Conservation (phyloP, 1,140 invertebrate species). For the Rhopalosiphum padi region DNA sequence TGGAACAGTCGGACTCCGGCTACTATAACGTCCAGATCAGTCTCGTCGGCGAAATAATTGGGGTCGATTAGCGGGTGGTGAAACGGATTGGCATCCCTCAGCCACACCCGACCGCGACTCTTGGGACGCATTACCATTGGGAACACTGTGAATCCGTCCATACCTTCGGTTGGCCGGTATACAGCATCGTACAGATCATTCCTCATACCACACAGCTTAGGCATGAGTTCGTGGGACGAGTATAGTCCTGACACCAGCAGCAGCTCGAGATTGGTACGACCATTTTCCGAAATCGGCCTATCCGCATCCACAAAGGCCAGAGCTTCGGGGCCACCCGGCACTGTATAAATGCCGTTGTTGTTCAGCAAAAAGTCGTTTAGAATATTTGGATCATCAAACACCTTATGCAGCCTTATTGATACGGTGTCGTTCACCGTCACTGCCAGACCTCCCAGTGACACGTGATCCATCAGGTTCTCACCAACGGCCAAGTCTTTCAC, state of each 20-base stretch:
- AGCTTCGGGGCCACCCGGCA: constrained; percentile 82
- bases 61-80: constrained; percentile 75
- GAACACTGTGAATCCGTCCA: constrained; percentile 71
- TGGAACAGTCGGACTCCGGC: constrained; percentile 77
- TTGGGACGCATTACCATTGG: constrained; percentile 63
- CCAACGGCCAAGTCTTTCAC: constrained; percentile 68
- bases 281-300: constrained; percentile 69
- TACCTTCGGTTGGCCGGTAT: constrained; percentile 66
- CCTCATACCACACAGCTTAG: constrained; percentile 68
- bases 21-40: constrained; percentile 63
- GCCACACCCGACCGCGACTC: constrained; percentile 67
- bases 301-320: constrained; percentile 77
- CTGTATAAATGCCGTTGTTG: constrained; percentile 73
- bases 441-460: constrained; percentile 69
- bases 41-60: constrained; percentile 69
- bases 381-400: constrained; percentile 60
- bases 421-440: constrained; percentile 65
- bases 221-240: constrained; percentile 66
- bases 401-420: constrained; percentile 56
- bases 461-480: constrained; percentile 70
- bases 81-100: constrained; percentile 69
- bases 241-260: constrained; percentile 62
- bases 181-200: constrained; percentile 67
- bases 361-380: constrained; percentile 58
- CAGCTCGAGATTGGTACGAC: constrained; percentile 66